Evolutionary conservation across 2,113 vertebrate genomes (phyloP).

Genomic region (Arenaria interpres): DNA sequence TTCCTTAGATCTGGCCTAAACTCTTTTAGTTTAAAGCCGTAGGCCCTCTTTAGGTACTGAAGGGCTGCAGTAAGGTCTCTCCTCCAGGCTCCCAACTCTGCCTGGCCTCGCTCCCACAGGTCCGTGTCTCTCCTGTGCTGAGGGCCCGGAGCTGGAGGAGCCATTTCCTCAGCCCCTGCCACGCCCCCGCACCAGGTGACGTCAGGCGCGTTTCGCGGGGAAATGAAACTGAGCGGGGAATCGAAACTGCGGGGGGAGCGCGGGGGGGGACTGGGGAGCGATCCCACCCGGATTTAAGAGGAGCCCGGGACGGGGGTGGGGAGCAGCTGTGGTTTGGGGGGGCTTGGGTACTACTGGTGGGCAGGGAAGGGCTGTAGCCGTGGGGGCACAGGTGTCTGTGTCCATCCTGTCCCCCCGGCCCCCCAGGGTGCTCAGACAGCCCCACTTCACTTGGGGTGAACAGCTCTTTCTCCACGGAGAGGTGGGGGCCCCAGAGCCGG

Average conservation of each 20-base stretch:
- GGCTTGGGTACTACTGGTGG: background rate
- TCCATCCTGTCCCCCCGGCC: too few species aligned
- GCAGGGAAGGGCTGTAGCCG: background rate
- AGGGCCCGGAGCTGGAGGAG: too few species aligned
- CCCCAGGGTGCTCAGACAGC: background rate
- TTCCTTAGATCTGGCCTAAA: background rate
- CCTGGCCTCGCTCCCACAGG: background rate
- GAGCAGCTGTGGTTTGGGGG: accelerated
- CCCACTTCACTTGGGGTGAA: too few species aligned
- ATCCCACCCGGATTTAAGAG: background rate
- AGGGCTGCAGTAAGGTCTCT: background rate
- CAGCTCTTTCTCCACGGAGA: background rate
- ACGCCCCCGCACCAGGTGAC: background rate
- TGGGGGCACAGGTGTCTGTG: background rate
- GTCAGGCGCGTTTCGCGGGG: accelerated
- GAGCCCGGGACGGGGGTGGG: too few species aligned
- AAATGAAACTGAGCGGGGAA: background rate
- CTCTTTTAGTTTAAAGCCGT: background rate
- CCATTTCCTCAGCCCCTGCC: too few species aligned
- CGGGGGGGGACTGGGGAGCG: accelerated
- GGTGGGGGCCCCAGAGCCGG: too few species aligned
- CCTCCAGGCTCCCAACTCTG: background rate
- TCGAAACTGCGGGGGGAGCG: background rate
- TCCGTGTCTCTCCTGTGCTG: background rate
- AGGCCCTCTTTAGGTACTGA: background rate